Evolutionary conservation across 2,888 invertebrate species (phyloP).

Genomic region (Phrixothrix hirtus): DNA sequence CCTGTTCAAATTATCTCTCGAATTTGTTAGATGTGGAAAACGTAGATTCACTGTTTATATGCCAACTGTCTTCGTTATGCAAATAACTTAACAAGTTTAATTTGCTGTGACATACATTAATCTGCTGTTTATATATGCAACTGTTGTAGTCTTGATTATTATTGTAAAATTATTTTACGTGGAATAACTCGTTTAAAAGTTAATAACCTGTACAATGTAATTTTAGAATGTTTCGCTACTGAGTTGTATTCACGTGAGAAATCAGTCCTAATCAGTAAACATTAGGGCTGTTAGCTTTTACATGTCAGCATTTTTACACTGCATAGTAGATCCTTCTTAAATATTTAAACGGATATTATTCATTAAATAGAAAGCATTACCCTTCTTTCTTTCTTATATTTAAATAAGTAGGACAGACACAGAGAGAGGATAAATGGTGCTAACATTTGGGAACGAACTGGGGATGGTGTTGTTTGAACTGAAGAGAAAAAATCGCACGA

Average conservation of each 20-base stretch:
- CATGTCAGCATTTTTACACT: conserved; percentile 28
- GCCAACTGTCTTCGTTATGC: conserved; percentile 12
- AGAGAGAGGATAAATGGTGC: not conserved
- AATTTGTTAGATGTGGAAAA: not conserved
- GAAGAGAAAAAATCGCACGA: conserved; percentile 12
- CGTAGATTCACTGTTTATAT: conserved; percentile 3
- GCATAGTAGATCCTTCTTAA: conserved; percentile 25
- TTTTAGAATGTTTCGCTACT: conserved; percentile 12
- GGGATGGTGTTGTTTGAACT: conserved; percentile 9
- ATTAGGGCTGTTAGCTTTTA: conserved; percentile 23
- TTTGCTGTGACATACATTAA: conserved; percentile 6
- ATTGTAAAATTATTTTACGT: no score
- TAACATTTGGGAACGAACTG: not conserved
- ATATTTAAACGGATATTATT: conserved; percentile 32
- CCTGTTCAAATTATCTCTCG: not conserved
- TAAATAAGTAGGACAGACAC: no score
- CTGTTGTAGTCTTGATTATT: not conserved
- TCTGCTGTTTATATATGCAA: conserved; percentile 5
- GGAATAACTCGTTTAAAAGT: not conserved
- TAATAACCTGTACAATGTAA: not conserved
- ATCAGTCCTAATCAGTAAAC: conserved; percentile 26
- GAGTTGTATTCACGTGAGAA: conserved; percentile 28
- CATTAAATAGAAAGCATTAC: conserved; percentile 23
- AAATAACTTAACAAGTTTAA: conserved; percentile 11
- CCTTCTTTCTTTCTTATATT: no score